Percentiles rank a stretch among this genome's conserved stretches.
phyloP scores from a whole-genome alignment of 2,113 vertebrate species.

The Globicephala melas region DNA sequence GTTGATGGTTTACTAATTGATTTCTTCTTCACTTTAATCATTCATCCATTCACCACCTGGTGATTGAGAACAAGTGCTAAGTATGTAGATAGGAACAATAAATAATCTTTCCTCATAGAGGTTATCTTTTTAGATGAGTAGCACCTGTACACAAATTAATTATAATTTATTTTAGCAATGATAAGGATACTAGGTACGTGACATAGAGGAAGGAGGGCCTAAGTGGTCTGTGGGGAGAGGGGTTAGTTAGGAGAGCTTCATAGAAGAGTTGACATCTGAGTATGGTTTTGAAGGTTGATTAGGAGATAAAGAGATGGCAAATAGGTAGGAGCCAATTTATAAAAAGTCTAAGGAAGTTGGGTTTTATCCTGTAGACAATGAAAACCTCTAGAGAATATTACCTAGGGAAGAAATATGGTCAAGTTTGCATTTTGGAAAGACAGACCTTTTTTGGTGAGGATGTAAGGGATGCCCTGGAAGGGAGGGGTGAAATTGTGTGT shows the following conservation, averaged over 20 bases:
- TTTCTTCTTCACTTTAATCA: slow-evolving; percentile 77
- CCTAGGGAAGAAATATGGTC: neutral
- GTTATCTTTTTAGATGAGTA: slow-evolving; percentile 25
- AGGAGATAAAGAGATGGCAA: slow-evolving; percentile 23
- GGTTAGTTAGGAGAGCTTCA: neutral
- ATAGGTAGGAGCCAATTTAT: neutral
- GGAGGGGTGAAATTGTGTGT: neutral
- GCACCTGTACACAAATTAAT: neutral
- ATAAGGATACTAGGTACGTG: neutral
- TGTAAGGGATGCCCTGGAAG: neutral
- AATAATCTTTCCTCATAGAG: slow-evolving; percentile 24
- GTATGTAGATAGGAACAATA: slow-evolving; percentile 18
- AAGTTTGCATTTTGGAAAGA: slow-evolving; percentile 15
- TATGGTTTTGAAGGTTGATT: slow-evolving; percentile 35
- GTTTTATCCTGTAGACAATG: neutral
- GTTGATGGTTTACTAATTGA: slow-evolving; percentile 78
- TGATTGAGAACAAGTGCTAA: slow-evolving; percentile 35
- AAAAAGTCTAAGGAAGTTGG: slow-evolving; percentile 10
- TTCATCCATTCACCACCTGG: neutral
- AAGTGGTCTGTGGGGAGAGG: neutral
- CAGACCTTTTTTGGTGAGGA: neutral
- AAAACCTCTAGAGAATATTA: slow-evolving; percentile 2
- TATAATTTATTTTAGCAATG: slow-evolving; percentile 24
- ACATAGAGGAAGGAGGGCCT: neutral
- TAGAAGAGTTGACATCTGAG: neutral